These are phyloP conservation scores for Chromis chromis DNA, from an alignment of 2,797 vertebrate genomes.

Conservation along the genomic window DNA sequence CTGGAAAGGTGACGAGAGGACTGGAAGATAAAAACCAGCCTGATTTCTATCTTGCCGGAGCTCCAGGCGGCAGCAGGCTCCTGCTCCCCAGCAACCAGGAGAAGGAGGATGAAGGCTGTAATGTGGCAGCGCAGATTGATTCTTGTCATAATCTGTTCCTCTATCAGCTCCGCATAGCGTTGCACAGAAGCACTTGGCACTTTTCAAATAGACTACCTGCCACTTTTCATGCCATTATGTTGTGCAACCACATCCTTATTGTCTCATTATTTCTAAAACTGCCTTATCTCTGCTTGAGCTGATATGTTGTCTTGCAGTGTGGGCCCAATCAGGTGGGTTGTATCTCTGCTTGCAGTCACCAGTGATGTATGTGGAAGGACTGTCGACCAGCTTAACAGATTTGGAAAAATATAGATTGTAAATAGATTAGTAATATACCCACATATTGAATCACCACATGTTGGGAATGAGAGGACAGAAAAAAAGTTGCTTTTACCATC, in stretches of 20 bases:
- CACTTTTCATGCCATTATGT: slow-evolving; percentile 55
- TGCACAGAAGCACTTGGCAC: slow-evolving; percentile 40
- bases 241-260: slow-evolving; percentile 40
- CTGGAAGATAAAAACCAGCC: slow-evolving; percentile 56
- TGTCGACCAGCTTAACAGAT: background rate
- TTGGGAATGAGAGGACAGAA: background rate
- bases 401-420: background rate
- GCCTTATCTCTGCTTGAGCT: slow-evolving; percentile 38
- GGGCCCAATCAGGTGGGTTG: slow-evolving; percentile 29
- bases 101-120: slow-evolving; percentile 62
- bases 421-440: background rate
- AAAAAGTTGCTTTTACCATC: slow-evolving; percentile 3
- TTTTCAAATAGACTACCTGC: slow-evolving; percentile 59
- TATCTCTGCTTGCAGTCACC: slow-evolving; percentile 8
- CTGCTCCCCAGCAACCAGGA: slow-evolving; percentile 55
- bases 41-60: slow-evolving; percentile 68
- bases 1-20: slow-evolving; percentile 66
- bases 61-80: slow-evolving; percentile 53
- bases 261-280: slow-evolving; percentile 65
- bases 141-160: slow-evolving; percentile 65
- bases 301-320: slow-evolving; percentile 17
- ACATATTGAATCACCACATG: background rate
- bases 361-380: background rate
- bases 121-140: slow-evolving; percentile 73
- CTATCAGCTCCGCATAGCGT: slow-evolving; percentile 56